Evolutionary conservation across 2,113 vertebrate genomes (phyloP).

Genomic region (Bothrops jararaca): DNA sequence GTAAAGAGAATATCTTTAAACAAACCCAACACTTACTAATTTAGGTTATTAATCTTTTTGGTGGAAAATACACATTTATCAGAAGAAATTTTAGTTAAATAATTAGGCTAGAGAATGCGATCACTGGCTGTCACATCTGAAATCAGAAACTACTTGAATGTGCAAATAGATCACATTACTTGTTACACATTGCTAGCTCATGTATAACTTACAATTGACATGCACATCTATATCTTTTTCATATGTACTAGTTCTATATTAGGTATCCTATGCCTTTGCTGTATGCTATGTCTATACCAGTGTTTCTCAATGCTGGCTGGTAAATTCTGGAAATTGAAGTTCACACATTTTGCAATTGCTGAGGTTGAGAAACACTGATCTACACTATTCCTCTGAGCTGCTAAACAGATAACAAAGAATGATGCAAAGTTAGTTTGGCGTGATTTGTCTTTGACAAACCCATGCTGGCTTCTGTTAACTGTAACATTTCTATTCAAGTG

Average conservation of each 20-base stretch:
- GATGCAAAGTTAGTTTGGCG: not conserved
- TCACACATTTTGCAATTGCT: not conserved
- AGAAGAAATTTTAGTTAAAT: not conserved
- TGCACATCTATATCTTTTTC: not conserved
- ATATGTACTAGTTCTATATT: not conserved
- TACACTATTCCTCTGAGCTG: not conserved
- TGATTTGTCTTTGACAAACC: not conserved
- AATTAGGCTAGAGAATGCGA: not conserved
- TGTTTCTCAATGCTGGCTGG: not conserved
- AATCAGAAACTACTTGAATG: not conserved
- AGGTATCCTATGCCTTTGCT: not conserved
- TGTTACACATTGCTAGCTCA: not conserved
- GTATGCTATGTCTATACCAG: not conserved
- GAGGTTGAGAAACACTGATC: not conserved
- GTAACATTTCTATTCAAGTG: not conserved
- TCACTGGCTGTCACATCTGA: not conserved
- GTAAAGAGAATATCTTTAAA: not conserved
- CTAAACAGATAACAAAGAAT: not conserved
- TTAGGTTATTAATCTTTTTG: not conserved
- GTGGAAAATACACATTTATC: not conserved
- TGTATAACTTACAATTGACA: not conserved
- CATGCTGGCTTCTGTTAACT: not conserved
- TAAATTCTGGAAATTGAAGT: not conserved
- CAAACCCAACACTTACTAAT: not conserved
- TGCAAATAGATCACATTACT: not conserved